A percentile compares a stretch with the other conserved stretches of the same genome.
These are phyloP conservation scores for Salarias fasciatus DNA, from an alignment of 2,797 vertebrate genomes.

Conservation along the genomic window DNA sequence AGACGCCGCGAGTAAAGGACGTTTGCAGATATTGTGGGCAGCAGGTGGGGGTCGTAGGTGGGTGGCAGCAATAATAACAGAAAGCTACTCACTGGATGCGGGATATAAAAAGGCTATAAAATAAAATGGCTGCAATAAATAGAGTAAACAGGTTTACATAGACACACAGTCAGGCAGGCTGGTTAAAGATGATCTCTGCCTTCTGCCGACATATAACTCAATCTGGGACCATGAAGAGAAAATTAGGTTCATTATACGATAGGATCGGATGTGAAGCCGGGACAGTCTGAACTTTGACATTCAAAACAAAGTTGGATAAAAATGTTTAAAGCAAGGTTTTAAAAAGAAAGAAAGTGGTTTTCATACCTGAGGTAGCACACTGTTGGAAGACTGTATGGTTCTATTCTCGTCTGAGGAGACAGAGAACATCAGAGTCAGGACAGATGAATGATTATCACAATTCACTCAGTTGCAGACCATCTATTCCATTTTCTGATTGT, in stretches of 20 bases:
- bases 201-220: slow-evolving; percentile 39
- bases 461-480: slow-evolving; percentile 8
- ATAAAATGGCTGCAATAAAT: slow-evolving; percentile 38
- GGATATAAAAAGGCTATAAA: slow-evolving; percentile 43
- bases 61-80: slow-evolving; percentile 26
- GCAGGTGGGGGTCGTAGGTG: slow-evolving; percentile 26
- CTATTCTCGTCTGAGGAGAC: slow-evolving; percentile 70
- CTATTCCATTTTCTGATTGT: slow-evolving; percentile 8
- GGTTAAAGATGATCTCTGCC: slow-evolving; percentile 11
- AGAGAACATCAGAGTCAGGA: slow-evolving; percentile 25
- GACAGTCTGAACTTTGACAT: too few relatives aligned
- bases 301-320: too few relatives aligned
- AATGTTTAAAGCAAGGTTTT: background rate
- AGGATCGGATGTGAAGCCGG: too few relatives aligned
- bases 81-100: slow-evolving; percentile 44
- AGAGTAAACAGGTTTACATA: slow-evolving; percentile 29
- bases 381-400: slow-evolving; percentile 74
- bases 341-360: background rate
- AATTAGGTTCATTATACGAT: slow-evolving; percentile 12
- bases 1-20: slow-evolving; percentile 28
- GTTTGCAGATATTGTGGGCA: slow-evolving; percentile 28
- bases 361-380: slow-evolving; percentile 83
- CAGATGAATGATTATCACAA: background rate
- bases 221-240: slow-evolving; percentile 13
- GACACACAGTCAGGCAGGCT: background rate